Evolutionary conservation across 2,113 vertebrate species (phyloP), one percentile per base, ranked within the genome.

Genomic region (Nesogale talazaci): DNA sequence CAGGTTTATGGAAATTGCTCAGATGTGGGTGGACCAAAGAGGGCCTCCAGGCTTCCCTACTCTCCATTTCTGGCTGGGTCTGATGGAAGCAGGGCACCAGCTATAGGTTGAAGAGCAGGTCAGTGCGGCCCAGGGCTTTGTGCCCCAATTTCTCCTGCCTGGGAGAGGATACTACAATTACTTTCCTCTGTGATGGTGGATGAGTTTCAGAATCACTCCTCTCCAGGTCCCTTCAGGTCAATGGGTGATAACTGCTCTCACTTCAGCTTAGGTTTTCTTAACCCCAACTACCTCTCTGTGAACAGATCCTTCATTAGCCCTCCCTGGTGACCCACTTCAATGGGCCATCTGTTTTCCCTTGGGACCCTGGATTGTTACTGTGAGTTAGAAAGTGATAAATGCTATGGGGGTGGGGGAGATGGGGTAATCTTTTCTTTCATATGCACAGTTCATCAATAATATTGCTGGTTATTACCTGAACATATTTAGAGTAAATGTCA

Each of bases 381-480:
- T 20, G 29, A 34, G 74, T 81, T 42, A 80, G 61, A 74, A 81
- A 22, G 63, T 27, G 16, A 57, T 65, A 11, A 14, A 17, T n/a
- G 34, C 76, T 67, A 1, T 0, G 10, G n/a, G 4, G 59, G 29
- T 22, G 20, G 2, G 3, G 46, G 40, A 34, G 52, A 29, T 22
- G 20, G 2, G 3, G 46, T 38, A 34, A 40, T 67, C 27, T 1
- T 14, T 69, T 82, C 12, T 46, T 56, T 23, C 7, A 29, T 25
- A 9, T 3, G 2, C 10, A 0, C 0, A 17, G 46, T 1, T 63
- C 22, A 0, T 75, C 36, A 14, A 38, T 10, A 31, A 5, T 4
- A 15, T 25, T 3, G 10, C 15, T 40, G 34, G 15, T 19, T 76
- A 59, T 59, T 65, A 38, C 25, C 42, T 29, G 61, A 27, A 17